Percentiles rank a stretch among this genome's conserved stretches.
Conservation (phyloP, 2,888 invertebrate genomes). For the Cepaea hortensis region DNA sequence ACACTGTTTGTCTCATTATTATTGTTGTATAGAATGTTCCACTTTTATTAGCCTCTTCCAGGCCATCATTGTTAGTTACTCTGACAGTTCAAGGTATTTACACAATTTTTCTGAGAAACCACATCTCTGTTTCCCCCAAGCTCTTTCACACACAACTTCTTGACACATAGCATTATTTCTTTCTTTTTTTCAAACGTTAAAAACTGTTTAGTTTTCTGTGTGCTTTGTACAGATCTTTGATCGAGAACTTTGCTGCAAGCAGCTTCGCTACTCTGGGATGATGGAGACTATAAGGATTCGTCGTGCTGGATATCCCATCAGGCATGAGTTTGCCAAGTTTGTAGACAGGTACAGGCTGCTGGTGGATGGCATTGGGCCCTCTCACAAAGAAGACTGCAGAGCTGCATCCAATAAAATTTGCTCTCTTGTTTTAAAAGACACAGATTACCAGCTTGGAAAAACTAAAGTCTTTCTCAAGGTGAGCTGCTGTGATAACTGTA, state of each 20-base stretch:
- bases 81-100: too few species aligned
- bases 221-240: constrained; percentile 87
- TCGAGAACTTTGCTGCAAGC: constrained; percentile 94
- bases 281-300: constrained; percentile 99
- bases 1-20: too few species aligned
- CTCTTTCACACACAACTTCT: too few species aligned
- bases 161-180: too few species aligned
- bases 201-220: too few species aligned
- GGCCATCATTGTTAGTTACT: too few species aligned
- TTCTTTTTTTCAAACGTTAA: too few species aligned
- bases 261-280: constrained; percentile 98
- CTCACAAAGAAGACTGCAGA: constrained; percentile 80
- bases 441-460: constrained; percentile 97
- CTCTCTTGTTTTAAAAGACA: constrained; percentile 86
- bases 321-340: constrained; percentile 96
- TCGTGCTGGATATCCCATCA: constrained; percentile 97
- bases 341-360: constrained; percentile 96
- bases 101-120: too few species aligned
- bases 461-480: constrained; percentile 97
- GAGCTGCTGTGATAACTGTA: constrained; percentile 5
- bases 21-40: too few species aligned
- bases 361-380: constrained; percentile 79
- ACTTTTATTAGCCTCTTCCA: too few species aligned
- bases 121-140: too few species aligned
- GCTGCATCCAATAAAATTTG: constrained; percentile 93